phyloP scores from a whole-genome alignment of 2,797 vertebrate genomes.

The Esox masquinongy region DNA sequence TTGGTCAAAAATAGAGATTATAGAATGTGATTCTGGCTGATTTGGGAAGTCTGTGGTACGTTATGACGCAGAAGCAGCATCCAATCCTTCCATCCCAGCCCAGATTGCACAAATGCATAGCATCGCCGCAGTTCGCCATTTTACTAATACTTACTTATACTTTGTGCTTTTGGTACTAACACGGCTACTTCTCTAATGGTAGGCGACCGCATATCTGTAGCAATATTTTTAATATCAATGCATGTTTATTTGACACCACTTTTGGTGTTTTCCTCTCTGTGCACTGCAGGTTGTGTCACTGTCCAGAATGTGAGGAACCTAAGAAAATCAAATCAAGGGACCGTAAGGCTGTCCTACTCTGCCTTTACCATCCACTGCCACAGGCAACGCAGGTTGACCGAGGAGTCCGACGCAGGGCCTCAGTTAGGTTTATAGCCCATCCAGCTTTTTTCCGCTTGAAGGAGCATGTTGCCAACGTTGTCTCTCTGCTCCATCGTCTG shows the following conservation, averaged over 20 bases:
- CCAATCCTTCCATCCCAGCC: slow-evolving; percentile 57
- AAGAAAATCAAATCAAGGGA: slow-evolving; percentile 39
- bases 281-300: slow-evolving; percentile 51
- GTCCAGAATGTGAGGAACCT: slow-evolving; percentile 50
- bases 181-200: slow-evolving; percentile 27
- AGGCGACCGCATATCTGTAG: neutral
- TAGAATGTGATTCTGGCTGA: neutral
- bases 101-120: slow-evolving; percentile 53
- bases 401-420: slow-evolving; percentile 36
- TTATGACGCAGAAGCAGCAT: slow-evolving; percentile 71
- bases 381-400: slow-evolving; percentile 40
- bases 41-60: slow-evolving; percentile 54
- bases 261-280: slow-evolving; percentile 6
- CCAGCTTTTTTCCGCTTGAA: slow-evolving; percentile 56
- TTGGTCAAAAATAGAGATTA: neutral
- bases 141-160: slow-evolving; percentile 40
- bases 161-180: slow-evolving; percentile 15
- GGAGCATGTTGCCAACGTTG: slow-evolving; percentile 87
- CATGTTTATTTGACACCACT: neutral
- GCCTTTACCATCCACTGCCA: slow-evolving; percentile 37
- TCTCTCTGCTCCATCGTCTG: slow-evolving; percentile 88
- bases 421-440: slow-evolving; percentile 33
- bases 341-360: slow-evolving; percentile 51
- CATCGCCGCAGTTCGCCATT: slow-evolving; percentile 68
- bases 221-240: neutral